Base-by-base conservation (phyloP, 2,797 vertebrate genomes). In the Sebastes diploproa region DNA sequence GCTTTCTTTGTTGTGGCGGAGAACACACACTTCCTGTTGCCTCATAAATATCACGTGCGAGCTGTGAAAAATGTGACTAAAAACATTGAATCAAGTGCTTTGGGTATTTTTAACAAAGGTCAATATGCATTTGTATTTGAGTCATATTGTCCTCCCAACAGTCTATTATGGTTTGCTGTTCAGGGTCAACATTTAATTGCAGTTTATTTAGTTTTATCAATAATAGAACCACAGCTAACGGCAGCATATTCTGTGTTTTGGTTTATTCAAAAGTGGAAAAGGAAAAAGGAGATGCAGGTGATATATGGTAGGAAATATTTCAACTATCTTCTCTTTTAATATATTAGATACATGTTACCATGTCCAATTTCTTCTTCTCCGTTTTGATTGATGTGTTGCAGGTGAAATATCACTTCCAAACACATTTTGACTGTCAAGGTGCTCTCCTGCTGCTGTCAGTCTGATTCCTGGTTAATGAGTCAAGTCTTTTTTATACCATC, bases 401-500 rank as follows among this genome's bases (percentile, higher is more conserved):
- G 29, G 14, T 66, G 18, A 70, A 79, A 74, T 75, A 46, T 65
- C 23, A 32, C 68, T 60, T 65, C 7, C 25, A 36, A 78, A 77
- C 32, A 69, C 67, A 65, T 82, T 82, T 56, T 56, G 29, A 55
- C 63, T 70, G 36, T 72, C 65, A 59, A 56, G 34, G 54, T 75
- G 22, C 50, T 70, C 29, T 62, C 30, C 66, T 64, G 7, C 5
- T 65, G 82, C 86, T 84, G 82, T 86, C 79, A 86, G 69, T 75
- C 52, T 78, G 76, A 82, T 72, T 74, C 69, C 63, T 60, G 25
- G 64, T 84, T 85, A 83, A 90, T 70, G 74, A 88, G 84, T 81
- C 72, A 72, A 84, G 55, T 63, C 77, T 78, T 83, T 90, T 90
- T 86, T 61, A 27, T 66, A 70, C n/a, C 82, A 62, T 89, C 86